Conservation (phyloP, 2,797 vertebrate species). For the Apodemus agrarius region DNA sequence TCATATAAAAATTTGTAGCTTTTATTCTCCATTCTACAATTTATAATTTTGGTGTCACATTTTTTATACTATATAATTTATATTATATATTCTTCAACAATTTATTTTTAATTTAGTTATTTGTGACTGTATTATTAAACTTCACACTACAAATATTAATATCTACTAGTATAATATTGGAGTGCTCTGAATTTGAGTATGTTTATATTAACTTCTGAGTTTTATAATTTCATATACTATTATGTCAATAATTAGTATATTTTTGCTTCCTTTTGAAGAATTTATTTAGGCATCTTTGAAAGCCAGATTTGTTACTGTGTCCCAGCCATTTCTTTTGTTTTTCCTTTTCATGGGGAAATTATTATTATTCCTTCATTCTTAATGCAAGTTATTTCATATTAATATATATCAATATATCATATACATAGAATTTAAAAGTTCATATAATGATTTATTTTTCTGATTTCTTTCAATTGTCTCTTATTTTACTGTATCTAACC, state of each 20-base stretch:
- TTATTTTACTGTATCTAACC: not conserved
- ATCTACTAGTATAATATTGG: not conserved
- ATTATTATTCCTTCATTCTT: not conserved
- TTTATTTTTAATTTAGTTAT: not conserved
- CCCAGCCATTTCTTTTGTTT: not conserved
- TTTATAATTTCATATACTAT: not conserved
- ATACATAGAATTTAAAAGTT: not conserved
- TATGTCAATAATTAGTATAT: not conserved
- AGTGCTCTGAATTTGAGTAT: not conserved
- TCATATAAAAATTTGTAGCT: not conserved
- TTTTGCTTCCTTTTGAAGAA: not conserved
- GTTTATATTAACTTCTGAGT: not conserved
- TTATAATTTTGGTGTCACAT: not conserved
- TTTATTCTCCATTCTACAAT: not conserved
- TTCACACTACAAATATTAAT: not conserved
- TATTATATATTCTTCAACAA: not conserved
- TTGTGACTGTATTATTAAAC: not conserved
- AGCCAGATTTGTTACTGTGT: not conserved
- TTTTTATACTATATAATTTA: not conserved
- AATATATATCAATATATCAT: not conserved
- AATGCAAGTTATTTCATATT: not conserved
- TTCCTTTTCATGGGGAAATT: not conserved
- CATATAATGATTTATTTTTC: not conserved
- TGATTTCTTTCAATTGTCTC: not conserved
- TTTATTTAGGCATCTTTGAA: not conserved